phyloP scores from a whole-genome alignment of 2,888 invertebrate species.

The Onchidella celtica region DNA sequence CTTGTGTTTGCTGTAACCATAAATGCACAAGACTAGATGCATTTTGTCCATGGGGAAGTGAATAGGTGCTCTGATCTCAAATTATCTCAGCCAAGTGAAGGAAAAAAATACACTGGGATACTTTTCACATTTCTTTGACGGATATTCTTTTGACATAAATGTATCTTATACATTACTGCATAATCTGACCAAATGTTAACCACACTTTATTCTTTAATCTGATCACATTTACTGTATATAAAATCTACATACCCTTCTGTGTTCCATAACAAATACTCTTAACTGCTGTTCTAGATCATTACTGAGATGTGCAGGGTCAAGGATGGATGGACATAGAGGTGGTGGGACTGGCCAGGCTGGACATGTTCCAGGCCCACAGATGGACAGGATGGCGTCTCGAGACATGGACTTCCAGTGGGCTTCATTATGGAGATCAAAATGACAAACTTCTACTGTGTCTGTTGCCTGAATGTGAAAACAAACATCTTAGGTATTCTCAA shows the following conservation, averaged over 20 bases:
- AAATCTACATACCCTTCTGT: constrained; percentile 70
- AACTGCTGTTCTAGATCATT: constrained; percentile 79
- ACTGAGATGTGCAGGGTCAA: constrained; percentile 73
- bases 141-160: too few species aligned
- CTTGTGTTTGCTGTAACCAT: too few species aligned
- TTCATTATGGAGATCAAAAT: constrained; percentile 76
- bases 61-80: too few species aligned
- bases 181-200: too few species aligned
- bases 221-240: not conserved
- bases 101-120: too few species aligned
- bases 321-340: constrained; percentile 68
- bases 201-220: too few species aligned
- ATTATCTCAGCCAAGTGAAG: too few species aligned
- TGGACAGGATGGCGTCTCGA: constrained; percentile 77
- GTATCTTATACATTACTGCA: too few species aligned
- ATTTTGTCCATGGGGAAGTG: too few species aligned
- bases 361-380: constrained; percentile 68
- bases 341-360: constrained; percentile 74
- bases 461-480: constrained; percentile 67
- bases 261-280: constrained; percentile 72
- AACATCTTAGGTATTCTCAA: too few species aligned
- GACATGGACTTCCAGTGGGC: constrained; percentile 80
- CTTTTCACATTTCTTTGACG: too few species aligned
- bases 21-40: too few species aligned
- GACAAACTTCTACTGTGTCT: constrained; percentile 77